Evolutionary conservation across 53 echinoderm and acorn worm genomes (phyloP).

Genomic region (Stichopus horrens): DNA sequence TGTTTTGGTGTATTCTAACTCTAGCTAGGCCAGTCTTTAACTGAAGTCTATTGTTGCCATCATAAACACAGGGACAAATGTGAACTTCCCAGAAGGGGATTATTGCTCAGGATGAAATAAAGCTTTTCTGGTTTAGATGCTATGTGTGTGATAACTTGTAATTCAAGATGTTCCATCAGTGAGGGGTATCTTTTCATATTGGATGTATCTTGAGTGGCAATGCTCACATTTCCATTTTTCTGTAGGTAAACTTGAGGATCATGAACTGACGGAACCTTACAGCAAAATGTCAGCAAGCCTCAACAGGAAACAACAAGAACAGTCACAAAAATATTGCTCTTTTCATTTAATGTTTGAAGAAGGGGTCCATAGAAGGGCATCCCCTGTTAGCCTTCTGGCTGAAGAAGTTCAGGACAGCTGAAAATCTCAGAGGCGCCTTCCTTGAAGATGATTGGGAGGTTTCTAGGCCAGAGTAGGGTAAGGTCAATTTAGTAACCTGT

Average conservation of each 20-base stretch:
- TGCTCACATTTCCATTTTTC: neutral
- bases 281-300: neutral
- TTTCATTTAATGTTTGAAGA: neutral
- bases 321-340: neutral
- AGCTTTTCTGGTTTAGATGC: too few species aligned
- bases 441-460: neutral
- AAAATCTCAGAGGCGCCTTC: neutral
- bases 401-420: neutral
- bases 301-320: neutral
- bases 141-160: too few species aligned
- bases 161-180: too few species aligned
- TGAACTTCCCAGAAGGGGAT: too few species aligned
- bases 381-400: neutral
- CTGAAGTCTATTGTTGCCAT: too few species aligned
- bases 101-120: too few species aligned
- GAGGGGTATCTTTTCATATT: too few species aligned
- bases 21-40: too few species aligned
- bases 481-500: neutral
- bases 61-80: too few species aligned
- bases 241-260: neutral
- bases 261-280: neutral
- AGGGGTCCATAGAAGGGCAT: neutral
- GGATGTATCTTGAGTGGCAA: too few species aligned
- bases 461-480: slow-evolving; percentile 26
- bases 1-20: too few species aligned